Base-by-base conservation (phyloP, 92 coral and sea anemone species). In the Isaurus tuberculatus region DNA sequence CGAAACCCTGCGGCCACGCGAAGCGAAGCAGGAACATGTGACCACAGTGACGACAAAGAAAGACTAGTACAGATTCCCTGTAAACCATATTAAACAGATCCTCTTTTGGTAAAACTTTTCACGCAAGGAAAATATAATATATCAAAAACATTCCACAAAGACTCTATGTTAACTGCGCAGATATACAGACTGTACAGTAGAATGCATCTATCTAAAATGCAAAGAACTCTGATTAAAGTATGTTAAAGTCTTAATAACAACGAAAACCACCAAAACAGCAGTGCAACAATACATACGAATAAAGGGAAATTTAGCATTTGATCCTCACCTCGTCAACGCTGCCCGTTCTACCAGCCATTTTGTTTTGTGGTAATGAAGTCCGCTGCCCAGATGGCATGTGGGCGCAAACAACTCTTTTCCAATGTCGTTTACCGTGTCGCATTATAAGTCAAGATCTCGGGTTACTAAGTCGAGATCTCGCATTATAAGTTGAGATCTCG, bases 21-120 rank as follows among this genome's bases (percentile, higher is more conserved):
- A 51, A 51, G 20, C 60, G 60, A 51, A 51, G 60, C 60, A 51
- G 60, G 60, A 51, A 51, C 60, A 51, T 15, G 60, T 51, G 60
- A 51, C 22, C 60, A 51, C 60, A 0, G 22, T 17, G 60, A 51
- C 22, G 60, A 51, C 2, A 16, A 51, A 51, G 22, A 51, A 51
- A 16, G 60, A 15, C 60, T 51, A 51, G 60, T 16, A 14, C 22
- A 51, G 22, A 16, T 51, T 51, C 60, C 22, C 22, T 51, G 60
- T 9, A 51, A 51, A 51, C 60, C 60, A 51, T 16, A 14, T 51
- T 51, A 51, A 51, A 51, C 22, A 51, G 60, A 51, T 16, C 60
- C 60, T 51, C 22, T 51, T 51, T 51, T 16, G 22, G 60, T 51
- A n/a, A 15, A 51, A 14, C 60, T 4, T 51, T 51, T 51, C 60